Evolutionary conservation across 2,888 invertebrate genomes (phyloP).

Genomic region (Microctonus aethiopoides): DNA sequence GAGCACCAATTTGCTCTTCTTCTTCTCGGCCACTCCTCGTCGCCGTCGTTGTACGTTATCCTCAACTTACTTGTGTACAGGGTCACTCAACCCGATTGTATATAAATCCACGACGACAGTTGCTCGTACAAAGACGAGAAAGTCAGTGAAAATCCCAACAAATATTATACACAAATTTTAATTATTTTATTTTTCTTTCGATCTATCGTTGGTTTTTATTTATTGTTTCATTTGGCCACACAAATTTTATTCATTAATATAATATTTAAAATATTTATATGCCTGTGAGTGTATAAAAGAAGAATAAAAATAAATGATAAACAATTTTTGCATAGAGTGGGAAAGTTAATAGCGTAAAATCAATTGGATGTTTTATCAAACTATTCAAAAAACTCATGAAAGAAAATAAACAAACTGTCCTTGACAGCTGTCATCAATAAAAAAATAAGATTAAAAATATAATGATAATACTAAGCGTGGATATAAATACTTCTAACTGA

Average conservation of each 20-base stretch:
- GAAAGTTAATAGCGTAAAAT: neutral
- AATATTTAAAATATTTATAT: no score
- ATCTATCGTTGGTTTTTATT: no score
- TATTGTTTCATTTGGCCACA: no score
- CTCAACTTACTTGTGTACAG: constrained; percentile 6
- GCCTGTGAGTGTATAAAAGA: no score
- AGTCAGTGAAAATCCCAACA: neutral
- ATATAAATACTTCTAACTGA: neutral
- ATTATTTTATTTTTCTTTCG: neutral
- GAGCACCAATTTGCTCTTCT: constrained; percentile 73
- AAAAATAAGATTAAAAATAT: neutral
- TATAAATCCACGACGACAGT: neutral
- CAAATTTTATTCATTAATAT: no score
- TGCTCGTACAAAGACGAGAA: neutral
- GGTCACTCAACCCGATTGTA: constrained; percentile 34
- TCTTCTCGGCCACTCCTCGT: constrained; percentile 70
- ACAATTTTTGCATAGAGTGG: no score
- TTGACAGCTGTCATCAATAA: neutral
- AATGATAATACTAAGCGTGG: neutral
- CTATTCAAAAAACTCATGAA: neutral
- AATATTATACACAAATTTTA: neutral
- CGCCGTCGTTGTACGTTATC: constrained; percentile 55
- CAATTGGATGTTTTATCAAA: neutral
- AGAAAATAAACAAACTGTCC: neutral
- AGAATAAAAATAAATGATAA: no score